Conservation (phyloP, 2,797 vertebrate genomes). For the Decapterus maruadsi region DNA sequence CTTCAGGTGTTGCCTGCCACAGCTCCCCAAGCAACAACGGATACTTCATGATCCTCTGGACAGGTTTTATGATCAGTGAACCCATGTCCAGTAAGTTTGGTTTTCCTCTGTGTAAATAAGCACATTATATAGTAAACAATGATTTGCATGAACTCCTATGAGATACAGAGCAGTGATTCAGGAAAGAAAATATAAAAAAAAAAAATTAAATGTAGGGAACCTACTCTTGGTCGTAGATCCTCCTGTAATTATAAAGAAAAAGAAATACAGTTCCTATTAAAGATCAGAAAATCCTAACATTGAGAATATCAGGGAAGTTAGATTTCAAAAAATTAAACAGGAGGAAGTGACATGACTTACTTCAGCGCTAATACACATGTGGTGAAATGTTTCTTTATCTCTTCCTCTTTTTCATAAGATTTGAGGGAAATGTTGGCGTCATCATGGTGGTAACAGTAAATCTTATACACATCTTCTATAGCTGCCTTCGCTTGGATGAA, state of each 20-base stretch:
- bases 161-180: background rate
- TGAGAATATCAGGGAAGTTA: constrained; percentile 13
- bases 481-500: constrained; percentile 94
- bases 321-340: background rate
- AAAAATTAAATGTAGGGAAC: constrained; percentile 73
- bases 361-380: constrained; percentile 91
- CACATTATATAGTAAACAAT: background rate
- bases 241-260: constrained; percentile 85
- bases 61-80: constrained; percentile 96
- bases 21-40: constrained; percentile 93
- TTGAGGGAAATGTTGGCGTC: constrained; percentile 92
- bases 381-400: constrained; percentile 91
- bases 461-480: constrained; percentile 96
- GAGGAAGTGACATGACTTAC: constrained; percentile 82
- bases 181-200: constrained; percentile 14
- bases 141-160: background rate
- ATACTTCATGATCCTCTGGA: constrained; percentile 98
- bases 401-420: constrained; percentile 94
- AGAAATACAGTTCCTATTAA: constrained; percentile 18
- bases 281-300: background rate
- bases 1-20: constrained; percentile 91
- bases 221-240: constrained; percentile 95
- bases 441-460: constrained; percentile 96
- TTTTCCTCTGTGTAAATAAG: constrained; percentile 87
- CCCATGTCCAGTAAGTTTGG: constrained; percentile 94